These are phyloP conservation scores for Thalassoma bifasciatum DNA, from an alignment of 2,113 vertebrate genomes.

Conservation along the genomic window DNA sequence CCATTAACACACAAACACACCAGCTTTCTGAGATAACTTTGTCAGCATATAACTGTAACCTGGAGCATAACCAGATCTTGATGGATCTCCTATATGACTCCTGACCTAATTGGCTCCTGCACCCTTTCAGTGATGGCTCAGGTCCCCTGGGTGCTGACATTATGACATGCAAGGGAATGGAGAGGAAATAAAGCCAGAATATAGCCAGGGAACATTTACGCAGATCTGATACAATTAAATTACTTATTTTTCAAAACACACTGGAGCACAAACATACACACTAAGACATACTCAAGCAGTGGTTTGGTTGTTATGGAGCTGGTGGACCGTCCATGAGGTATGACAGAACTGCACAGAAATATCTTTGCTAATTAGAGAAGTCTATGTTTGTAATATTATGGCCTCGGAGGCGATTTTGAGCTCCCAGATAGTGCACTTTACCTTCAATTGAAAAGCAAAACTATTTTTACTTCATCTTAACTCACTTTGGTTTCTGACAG, in stretches of 20 bases:
- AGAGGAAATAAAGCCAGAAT: conserved; percentile 15
- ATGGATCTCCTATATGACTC: conserved; percentile 57
- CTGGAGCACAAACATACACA: conserved; percentile 5
- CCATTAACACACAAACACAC: conserved; percentile 31
- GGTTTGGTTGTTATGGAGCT: neutral
- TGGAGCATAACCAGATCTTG: conserved; percentile 49
- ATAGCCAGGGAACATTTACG: conserved; percentile 42
- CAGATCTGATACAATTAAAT: conserved; percentile 60
- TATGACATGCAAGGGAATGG: conserved; percentile 43
- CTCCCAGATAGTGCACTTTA: neutral
- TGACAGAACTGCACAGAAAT: conserved; percentile 8
- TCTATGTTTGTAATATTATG: neutral
- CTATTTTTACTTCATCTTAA: conserved; percentile 29
- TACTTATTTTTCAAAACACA: conserved; percentile 56
- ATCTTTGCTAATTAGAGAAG: neutral
- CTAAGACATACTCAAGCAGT: neutral
- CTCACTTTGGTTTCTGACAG: conserved; percentile 12
- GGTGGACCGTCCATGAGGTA: neutral
- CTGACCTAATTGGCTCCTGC: conserved; percentile 66
- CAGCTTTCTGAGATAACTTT: conserved; percentile 34
- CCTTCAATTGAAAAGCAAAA: conserved; percentile 22
- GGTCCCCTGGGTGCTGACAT: conserved; percentile 54
- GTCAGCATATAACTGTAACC: conserved; percentile 41
- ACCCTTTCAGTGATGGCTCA: conserved; percentile 50
- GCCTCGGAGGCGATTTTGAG: conserved; percentile 15